Evolutionary conservation across 2,113 vertebrate genomes (phyloP).

Genomic region (Proteles cristata): DNA sequence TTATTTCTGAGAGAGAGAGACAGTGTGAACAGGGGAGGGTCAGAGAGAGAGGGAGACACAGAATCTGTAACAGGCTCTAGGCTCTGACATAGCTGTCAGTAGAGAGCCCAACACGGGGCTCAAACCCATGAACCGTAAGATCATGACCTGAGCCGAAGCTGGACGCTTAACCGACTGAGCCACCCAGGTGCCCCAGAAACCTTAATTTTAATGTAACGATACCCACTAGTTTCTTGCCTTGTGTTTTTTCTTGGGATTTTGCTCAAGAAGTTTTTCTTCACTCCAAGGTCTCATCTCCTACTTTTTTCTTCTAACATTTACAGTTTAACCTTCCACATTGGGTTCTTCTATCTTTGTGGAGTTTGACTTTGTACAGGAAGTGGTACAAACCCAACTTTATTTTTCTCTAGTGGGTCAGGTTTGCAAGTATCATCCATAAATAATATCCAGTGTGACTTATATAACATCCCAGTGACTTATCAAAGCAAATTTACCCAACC

Average conservation of each 20-base stretch:
- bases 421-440: not conserved
- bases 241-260: not conserved
- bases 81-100: too few relatives aligned
- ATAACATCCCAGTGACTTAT: not conserved
- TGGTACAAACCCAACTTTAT: not conserved
- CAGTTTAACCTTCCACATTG: not conserved
- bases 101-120: too few relatives aligned
- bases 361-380: not conserved
- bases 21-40: too few relatives aligned
- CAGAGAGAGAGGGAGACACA: too few relatives aligned
- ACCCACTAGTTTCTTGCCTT: not conserved
- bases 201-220: not conserved
- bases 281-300: not conserved
- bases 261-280: not conserved
- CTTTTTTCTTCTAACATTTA: not conserved
- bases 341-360: not conserved
- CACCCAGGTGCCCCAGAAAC: too few relatives aligned
- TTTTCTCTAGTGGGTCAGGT: not conserved
- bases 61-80: too few relatives aligned
- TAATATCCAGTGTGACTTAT: not conserved
- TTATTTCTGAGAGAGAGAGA: too few relatives aligned
- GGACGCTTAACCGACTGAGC: too few relatives aligned
- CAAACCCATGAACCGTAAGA: too few relatives aligned
- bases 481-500: not conserved
- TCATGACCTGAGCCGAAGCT: too few relatives aligned